Evolutionary conservation across 1,140 invertebrate genomes (phyloP), one percentile per base, ranked within the genome.

Genomic region (Lasioglossum albipes): DNA sequence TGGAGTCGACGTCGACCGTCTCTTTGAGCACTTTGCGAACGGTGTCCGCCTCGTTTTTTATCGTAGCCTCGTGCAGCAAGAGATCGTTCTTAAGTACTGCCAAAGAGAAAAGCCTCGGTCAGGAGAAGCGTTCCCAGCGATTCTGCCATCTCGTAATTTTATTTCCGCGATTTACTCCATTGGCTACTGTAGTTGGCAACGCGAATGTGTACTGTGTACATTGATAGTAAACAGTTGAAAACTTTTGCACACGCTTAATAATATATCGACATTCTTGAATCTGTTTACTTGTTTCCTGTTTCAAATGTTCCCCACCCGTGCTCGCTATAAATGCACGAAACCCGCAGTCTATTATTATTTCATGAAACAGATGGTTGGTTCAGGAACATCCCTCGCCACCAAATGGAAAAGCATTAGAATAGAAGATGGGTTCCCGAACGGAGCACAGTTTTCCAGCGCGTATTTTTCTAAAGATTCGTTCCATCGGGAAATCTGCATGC

Each of bases 1-100:
- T 94, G 42, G 95, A 96, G 90, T 96, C 95, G 85, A 96, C 94
- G 89, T 96, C 95, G 27, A 95, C 94, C 2, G 94, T 95, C 88
- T 95, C 94, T 83, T 93, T 93, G 36, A 96, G 92, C 31, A 96
- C 94, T 87, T 94, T 95, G 66, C 94, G 92, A 7, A 96, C 95
- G 0, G 94, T 93, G 18, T 95, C 95, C 0, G 95, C 91, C 87
- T 96, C 96, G 86, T 96, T 96, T 88, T 96, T 96, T 89, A 96
- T 96, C 36, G 96, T 96, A 13, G 96, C 96, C 89, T 96, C 96
- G 89, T 96, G 95, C 1, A 96, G 93, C 5, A 96, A 91, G 64
- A 96, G 91, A 86, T 96, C 95, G 86, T 96, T 96, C 86, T 95
- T 94, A 77, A 95, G 94, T 76, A 90, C 90, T 91, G 49, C 66